A percentile compares a stretch with the other conserved stretches of the same genome.
phyloP scores from a whole-genome alignment of 92 coral and sea anemone genomes.

The Epizoanthus rinbou region DNA sequence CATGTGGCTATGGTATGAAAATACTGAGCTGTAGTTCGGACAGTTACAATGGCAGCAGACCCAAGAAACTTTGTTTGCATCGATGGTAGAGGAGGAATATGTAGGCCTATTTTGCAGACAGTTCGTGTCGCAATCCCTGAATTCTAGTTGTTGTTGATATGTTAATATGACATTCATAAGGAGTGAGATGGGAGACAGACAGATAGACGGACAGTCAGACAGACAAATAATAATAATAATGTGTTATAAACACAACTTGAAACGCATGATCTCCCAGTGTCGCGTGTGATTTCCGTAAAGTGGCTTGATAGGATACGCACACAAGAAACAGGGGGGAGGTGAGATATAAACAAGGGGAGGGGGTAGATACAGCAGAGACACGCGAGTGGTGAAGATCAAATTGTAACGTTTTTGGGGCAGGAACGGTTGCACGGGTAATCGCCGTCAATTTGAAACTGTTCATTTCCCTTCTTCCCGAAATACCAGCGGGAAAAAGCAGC shows the following conservation, averaged over 20 bases:
- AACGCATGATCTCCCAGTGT: too few species aligned
- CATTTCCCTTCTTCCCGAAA: background rate
- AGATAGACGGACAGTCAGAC: too few species aligned
- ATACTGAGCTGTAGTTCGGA: slow-evolving; percentile 36
- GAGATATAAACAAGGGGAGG: too few species aligned
- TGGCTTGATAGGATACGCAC: too few species aligned
- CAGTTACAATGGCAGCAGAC: slow-evolving; percentile 35
- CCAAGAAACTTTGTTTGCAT: slow-evolving; percentile 22
- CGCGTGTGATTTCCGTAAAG: too few species aligned
- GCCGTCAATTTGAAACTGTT: slow-evolving; percentile 38
- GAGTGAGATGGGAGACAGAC: too few species aligned
- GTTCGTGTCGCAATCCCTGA: too few species aligned
- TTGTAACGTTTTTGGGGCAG: slow-evolving; percentile 32
- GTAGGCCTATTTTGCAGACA: slow-evolving; percentile 14
- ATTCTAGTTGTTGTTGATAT: too few species aligned
- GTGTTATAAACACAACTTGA: too few species aligned
- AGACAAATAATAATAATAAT: too few species aligned
- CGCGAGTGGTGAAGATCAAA: background rate
- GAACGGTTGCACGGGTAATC: slow-evolving; percentile 43
- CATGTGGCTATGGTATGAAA: slow-evolving; percentile 32
- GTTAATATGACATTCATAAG: too few species aligned
- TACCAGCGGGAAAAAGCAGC: slow-evolving; percentile 42
- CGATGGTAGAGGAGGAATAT: background rate
- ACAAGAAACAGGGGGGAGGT: too few species aligned
- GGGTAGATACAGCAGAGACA: background rate